A percentile compares a stretch with the other conserved stretches of the same genome.
phyloP scores from a whole-genome alignment of 2,888 invertebrate genomes.

The Clostera curtula region DNA sequence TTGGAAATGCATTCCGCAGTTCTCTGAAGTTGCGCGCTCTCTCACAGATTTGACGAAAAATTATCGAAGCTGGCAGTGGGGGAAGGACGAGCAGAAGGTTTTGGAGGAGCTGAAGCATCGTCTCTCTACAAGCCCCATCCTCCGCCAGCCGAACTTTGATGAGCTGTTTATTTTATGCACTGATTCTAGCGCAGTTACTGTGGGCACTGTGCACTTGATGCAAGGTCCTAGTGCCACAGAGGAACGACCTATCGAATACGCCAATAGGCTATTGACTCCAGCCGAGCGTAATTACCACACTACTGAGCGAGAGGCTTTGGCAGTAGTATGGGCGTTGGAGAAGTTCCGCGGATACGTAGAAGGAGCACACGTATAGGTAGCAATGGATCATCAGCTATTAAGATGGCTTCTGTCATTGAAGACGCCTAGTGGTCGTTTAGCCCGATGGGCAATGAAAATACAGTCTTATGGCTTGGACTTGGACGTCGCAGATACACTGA shows the following conservation, averaged over 20 bases:
- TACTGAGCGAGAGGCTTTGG: constrained; percentile 4
- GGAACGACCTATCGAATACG: constrained; percentile 5
- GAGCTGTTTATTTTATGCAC: constrained; percentile 2
- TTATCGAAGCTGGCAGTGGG: not conserved
- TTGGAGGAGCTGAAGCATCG: not conserved
- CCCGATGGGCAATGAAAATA: constrained; percentile 1
- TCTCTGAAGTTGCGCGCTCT: too few relatives aligned
- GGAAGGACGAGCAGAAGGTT: constrained; percentile 1
- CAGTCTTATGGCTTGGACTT: not conserved
- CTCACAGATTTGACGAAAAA: too few relatives aligned
- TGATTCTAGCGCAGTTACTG: constrained; percentile 10
- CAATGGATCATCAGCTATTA: constrained; percentile 5
- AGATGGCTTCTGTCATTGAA: constrained; percentile 4
- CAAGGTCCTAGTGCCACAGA: not conserved
- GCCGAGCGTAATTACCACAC: constrained; percentile 37
- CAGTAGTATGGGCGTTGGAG: constrained; percentile 5
- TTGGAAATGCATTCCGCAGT: constrained; percentile 16
- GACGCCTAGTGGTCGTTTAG: constrained; percentile 1
- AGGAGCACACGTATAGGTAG: constrained; percentile 1
- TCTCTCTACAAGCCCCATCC: not conserved
- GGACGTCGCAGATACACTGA: not conserved
- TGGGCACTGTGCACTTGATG: constrained; percentile 7
- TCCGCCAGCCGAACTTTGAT: constrained; percentile 1
- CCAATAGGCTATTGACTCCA: constrained; percentile 11
- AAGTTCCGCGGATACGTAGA: constrained; percentile 9